Percentiles rank a stretch among this genome's conserved stretches.
These are phyloP conservation scores for Copidosoma aretas DNA, from an alignment of 2,888 invertebrate genomes.

Conservation along the genomic window DNA sequence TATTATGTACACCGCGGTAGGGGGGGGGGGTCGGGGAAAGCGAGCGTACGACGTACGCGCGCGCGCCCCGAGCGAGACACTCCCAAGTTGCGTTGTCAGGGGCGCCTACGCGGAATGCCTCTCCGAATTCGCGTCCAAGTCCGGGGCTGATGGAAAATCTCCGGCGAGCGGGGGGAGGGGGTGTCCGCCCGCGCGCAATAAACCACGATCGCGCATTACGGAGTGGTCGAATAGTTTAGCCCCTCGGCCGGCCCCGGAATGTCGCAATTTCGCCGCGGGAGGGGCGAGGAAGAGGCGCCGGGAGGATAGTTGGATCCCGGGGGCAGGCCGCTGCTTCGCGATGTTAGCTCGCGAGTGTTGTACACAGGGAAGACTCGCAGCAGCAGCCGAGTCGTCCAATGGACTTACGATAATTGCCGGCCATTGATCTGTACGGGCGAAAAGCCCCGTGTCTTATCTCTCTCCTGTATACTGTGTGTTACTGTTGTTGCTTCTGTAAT, in stretches of 20 bases:
- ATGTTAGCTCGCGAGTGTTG: no score
- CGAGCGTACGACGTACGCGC: no score
- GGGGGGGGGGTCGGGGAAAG: not conserved
- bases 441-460: slow-evolving; percentile 55
- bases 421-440: slow-evolving; percentile 62
- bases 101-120: slow-evolving; percentile 33
- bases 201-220: slow-evolving; percentile 63
- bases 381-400: slow-evolving; percentile 51
- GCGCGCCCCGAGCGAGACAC: slow-evolving; percentile 21
- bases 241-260: slow-evolving; percentile 57
- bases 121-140: slow-evolving; percentile 29
- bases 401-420: slow-evolving; percentile 63
- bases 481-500: slow-evolving; percentile 41
- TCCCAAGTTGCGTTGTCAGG: slow-evolving; percentile 36
- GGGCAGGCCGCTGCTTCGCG: no score
- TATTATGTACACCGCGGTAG: no score
- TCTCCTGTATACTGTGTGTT: slow-evolving; percentile 32
- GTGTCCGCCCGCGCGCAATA: slow-evolving; percentile 48
- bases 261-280: slow-evolving; percentile 58
- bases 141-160: slow-evolving; percentile 33
- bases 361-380: no score
- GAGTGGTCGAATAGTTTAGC: slow-evolving; percentile 63
- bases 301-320: no score
- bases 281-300: no score
- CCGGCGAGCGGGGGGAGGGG: not conserved